A percentile compares a stretch with the other conserved stretches of the same genome.
Conservation (phyloP, 2,888 invertebrate genomes). For the Tromatobia lineatoria region DNA sequence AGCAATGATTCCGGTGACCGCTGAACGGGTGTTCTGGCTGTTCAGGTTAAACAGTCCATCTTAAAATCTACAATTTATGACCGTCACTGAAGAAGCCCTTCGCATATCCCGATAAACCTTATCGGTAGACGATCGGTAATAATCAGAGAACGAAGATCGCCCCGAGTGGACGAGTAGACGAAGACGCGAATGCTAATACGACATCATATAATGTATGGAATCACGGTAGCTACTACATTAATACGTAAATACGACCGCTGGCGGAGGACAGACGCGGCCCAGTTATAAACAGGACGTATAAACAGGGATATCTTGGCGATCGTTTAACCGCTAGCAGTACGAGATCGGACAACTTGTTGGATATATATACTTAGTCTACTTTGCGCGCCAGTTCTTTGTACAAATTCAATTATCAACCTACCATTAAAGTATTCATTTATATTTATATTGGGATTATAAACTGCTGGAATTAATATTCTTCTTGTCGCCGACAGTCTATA, state of each 20-base stretch:
- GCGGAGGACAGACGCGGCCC: not conserved
- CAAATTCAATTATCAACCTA: slow-evolving; percentile 59
- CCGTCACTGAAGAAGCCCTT: not conserved
- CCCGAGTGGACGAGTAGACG: not conserved
- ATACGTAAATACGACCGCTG: not conserved
- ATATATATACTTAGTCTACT: slow-evolving; percentile 13
- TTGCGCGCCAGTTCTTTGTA: slow-evolving; percentile 32
- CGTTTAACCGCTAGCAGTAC: slow-evolving; percentile 39
- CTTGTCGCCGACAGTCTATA: not conserved
- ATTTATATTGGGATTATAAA: slow-evolving; percentile 1
- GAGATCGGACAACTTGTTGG: slow-evolving; percentile 14
- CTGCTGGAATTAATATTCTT: slow-evolving; percentile 7
- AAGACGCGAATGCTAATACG: slow-evolving; percentile 30
- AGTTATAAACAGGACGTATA: slow-evolving; percentile 6
- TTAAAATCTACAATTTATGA: not conserved
- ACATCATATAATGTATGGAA: slow-evolving; percentile 8
- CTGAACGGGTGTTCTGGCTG: not conserved
- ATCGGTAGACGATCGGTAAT: slow-evolving; percentile 43
- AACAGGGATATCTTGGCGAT: slow-evolving; percentile 46
- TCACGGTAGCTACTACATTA: not conserved
- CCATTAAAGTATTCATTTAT: not conserved
- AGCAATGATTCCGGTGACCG: not conserved
- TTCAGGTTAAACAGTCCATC: not conserved
- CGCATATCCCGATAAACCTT: slow-evolving; percentile 3
- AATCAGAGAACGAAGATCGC: slow-evolving; percentile 23